Conservation (phyloP, 92 coral and sea anemone species). For the Blastomussa wellsi region DNA sequence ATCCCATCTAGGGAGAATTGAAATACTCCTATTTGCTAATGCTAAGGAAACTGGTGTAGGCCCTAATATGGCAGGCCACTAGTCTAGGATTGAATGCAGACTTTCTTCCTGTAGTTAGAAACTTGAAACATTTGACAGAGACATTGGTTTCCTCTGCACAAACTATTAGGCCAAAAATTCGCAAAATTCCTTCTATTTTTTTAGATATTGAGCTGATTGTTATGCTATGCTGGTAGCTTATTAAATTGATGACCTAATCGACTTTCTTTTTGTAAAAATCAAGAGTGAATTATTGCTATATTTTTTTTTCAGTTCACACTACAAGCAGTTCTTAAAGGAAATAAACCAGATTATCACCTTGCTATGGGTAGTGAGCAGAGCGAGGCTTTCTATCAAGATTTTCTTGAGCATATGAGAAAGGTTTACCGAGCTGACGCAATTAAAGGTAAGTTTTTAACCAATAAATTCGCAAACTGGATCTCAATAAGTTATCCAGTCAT, state of each 20-base stretch:
- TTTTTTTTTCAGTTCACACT: slow-evolving; percentile 72
- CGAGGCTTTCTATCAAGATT: slow-evolving; percentile 75
- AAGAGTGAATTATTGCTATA: neutral
- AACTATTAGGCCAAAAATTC: too few relatives aligned
- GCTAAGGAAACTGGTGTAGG: too few relatives aligned
- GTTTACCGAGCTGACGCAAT: slow-evolving; percentile 76
- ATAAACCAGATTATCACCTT: slow-evolving; percentile 87
- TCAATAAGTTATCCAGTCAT: neutral
- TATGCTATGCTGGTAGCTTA: too few relatives aligned
- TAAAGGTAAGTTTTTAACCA: slow-evolving; percentile 64
- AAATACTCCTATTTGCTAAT: too few relatives aligned
- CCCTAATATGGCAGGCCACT: too few relatives aligned
- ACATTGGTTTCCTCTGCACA: too few relatives aligned
- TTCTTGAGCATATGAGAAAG: slow-evolving; percentile 70
- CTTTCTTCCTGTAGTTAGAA: too few relatives aligned
- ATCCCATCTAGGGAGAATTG: too few relatives aligned
- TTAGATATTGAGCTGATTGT: too few relatives aligned
- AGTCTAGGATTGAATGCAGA: too few relatives aligned
- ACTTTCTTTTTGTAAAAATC: neutral
- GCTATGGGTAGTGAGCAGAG: slow-evolving; percentile 95
- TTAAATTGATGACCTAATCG: neutral
- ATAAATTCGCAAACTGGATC: neutral
- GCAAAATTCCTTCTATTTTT: too few relatives aligned
- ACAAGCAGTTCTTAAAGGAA: slow-evolving; percentile 82
- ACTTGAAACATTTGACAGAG: too few relatives aligned